Evolutionary conservation across 2,113 vertebrate species (phyloP).

Genomic region (Embiotoca jacksoni): DNA sequence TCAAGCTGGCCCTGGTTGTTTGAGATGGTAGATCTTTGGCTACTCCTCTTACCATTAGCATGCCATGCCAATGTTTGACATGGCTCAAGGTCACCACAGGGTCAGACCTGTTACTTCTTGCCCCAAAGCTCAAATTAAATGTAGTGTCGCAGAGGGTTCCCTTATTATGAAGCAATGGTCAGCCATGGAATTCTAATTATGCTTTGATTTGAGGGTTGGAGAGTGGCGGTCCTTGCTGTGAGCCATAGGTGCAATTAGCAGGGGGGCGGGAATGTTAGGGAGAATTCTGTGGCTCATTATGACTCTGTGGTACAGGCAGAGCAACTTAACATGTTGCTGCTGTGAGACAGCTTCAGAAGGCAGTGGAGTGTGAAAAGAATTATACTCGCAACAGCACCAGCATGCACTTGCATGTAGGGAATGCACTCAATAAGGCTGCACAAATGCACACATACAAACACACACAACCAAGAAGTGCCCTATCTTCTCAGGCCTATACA

Average conservation of each 20-base stretch:
- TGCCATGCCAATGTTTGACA: background rate
- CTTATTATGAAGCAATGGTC: no score
- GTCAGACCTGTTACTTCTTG: slow-evolving; percentile 19
- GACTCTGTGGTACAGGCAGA: slow-evolving; percentile 35
- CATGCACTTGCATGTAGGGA: background rate
- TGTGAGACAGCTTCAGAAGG: slow-evolving; percentile 46
- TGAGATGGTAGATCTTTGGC: background rate
- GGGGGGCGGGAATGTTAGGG: slow-evolving; percentile 35
- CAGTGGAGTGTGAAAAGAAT: slow-evolving; percentile 27
- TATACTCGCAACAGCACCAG: slow-evolving; percentile 3
- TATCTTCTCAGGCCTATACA: slow-evolving; percentile 22
- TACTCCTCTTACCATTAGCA: background rate
- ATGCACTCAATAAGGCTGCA: slow-evolving; percentile 8
- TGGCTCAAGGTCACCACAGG: slow-evolving; percentile 61
- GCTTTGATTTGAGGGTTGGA: slow-evolving; percentile 20
- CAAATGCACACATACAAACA: background rate
- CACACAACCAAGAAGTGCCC: slow-evolving; percentile 1
- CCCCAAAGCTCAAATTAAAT: background rate
- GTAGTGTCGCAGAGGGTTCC: background rate
- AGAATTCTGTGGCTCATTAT: slow-evolving; percentile 69
- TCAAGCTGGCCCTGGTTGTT: background rate
- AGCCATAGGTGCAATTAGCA: slow-evolving; percentile 31
- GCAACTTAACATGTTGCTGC: slow-evolving; percentile 44
- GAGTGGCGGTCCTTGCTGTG: slow-evolving; percentile 23
- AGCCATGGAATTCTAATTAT: slow-evolving; percentile 6